Conservation (phyloP, 2,113 vertebrate species). For the Tychaedon coryphoeus region DNA sequence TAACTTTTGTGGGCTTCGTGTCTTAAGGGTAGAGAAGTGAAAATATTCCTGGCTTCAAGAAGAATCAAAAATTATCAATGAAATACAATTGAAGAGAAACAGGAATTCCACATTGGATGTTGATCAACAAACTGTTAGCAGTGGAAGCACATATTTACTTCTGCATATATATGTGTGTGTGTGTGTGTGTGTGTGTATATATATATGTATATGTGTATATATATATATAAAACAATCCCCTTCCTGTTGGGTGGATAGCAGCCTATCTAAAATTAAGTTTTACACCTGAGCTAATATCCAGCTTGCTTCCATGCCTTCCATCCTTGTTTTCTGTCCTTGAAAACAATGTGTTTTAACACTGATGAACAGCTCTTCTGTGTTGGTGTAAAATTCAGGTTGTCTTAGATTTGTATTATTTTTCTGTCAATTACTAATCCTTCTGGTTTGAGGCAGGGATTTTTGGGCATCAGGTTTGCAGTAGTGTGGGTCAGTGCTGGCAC, state of each 20-base stretch:
- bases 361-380: neutral
- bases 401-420: neutral
- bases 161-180: neutral
- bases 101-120: neutral
- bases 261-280: neutral
- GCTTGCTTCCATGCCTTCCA: neutral
- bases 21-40: neutral
- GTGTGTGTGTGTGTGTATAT: too few relatives aligned
- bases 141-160: neutral
- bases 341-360: neutral
- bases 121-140: neutral
- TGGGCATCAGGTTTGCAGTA: neutral
- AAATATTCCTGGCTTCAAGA: neutral
- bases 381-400: neutral
- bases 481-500: neutral
- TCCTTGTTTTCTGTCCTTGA: neutral
- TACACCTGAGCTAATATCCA: neutral
- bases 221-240: accelerated
- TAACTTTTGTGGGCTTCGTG: neutral
- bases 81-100: neutral
- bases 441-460: neutral
- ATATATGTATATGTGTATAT: neutral
- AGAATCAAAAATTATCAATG: neutral
- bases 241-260: accelerated
- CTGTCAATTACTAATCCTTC: neutral